Conservation (phyloP, 2,797 vertebrate species). For the Rhyacichthys aspro region DNA sequence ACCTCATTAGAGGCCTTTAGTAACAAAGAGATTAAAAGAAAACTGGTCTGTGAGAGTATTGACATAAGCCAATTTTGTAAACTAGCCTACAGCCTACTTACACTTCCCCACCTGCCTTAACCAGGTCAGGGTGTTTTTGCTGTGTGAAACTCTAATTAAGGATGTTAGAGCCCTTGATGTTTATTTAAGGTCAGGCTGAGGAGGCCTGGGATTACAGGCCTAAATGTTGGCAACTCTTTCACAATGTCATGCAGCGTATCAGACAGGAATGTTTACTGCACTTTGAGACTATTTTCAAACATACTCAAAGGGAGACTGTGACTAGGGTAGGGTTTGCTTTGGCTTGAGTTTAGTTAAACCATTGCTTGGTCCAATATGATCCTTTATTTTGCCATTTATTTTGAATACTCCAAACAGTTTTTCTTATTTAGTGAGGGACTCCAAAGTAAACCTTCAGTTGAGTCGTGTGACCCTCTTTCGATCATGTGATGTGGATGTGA, state of each 20-base stretch:
- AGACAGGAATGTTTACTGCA: slow-evolving; percentile 10
- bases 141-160: slow-evolving; percentile 68
- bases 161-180: slow-evolving; percentile 68
- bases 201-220: slow-evolving; percentile 54
- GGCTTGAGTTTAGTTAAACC: background rate
- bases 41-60: slow-evolving; percentile 29
- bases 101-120: slow-evolving; percentile 65
- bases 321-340: background rate
- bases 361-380: background rate
- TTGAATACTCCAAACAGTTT: background rate
- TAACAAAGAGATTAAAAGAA: slow-evolving; percentile 6
- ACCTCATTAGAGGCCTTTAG: background rate
- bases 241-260: slow-evolving; percentile 1
- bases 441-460: slow-evolving; percentile 31
- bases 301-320: background rate
- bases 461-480: slow-evolving; percentile 50
- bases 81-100: slow-evolving; percentile 40
- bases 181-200: slow-evolving; percentile 70
- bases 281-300: slow-evolving; percentile 2
- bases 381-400: background rate
- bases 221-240: slow-evolving; percentile 17
- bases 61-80: slow-evolving; percentile 58
- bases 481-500: slow-evolving; percentile 68
- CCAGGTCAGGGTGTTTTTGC: slow-evolving; percentile 61
- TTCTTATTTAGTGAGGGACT: slow-evolving; percentile 25